phyloP scores from a whole-genome alignment of 2,113 vertebrate species.

The Hippotragus niger region DNA sequence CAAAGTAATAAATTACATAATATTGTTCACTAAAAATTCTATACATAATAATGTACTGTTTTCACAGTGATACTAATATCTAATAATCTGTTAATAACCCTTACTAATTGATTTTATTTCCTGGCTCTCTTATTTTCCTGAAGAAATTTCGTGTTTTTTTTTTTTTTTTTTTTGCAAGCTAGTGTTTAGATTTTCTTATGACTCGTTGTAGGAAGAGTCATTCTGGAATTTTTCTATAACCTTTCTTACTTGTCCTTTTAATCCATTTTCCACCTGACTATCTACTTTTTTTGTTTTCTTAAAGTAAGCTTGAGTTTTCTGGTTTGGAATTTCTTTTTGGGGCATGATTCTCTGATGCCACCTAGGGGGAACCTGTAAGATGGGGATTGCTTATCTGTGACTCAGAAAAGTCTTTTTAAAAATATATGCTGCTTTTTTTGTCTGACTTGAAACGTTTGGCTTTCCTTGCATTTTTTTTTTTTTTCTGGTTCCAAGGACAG shows the following conservation, averaged over 20 bases:
- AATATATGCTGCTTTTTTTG: background rate
- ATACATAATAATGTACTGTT: background rate
- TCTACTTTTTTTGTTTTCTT: background rate
- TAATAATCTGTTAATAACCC: background rate
- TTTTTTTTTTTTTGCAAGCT: background rate
- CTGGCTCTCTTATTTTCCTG: background rate
- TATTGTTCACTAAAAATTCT: background rate
- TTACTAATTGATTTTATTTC: constrained; percentile 16
- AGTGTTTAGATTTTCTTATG: background rate
- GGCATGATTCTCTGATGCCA: constrained; percentile 47
- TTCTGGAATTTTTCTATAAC: background rate
- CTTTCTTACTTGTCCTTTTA: background rate
- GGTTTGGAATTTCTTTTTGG: background rate
- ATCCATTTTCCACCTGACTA: background rate
- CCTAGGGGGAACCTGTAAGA: constrained; percentile 36
- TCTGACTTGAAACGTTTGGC: background rate
- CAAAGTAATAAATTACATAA: background rate
- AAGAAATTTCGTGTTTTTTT: background rate
- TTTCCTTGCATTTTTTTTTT: background rate
- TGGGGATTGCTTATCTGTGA: background rate
- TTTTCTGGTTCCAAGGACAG: background rate
- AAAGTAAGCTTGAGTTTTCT: background rate
- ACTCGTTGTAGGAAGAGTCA: background rate
- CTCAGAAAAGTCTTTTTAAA: background rate
- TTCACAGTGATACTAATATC: background rate